Base-by-base conservation (phyloP, 30 jellyfish, hydroid and myxozoan genomes). In the Chironex yamaguchii region DNA sequence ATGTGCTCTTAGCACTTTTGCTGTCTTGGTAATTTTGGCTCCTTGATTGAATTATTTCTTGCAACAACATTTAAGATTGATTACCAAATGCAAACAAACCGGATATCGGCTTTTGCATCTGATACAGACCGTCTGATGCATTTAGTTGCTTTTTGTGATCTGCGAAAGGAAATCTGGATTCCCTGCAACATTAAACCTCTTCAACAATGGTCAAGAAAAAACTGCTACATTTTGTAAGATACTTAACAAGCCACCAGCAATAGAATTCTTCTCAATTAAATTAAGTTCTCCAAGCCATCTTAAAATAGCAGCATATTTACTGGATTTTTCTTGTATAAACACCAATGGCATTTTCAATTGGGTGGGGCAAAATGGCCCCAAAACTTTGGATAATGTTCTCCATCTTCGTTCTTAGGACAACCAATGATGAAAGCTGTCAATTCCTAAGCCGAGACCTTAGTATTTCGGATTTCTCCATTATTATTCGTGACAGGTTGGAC, bases 61-160 rank as follows among this genome's bases (percentile, higher is more conserved):
- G 79, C 32, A 22, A 51, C 36, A 4, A n/a, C n/a, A n/a, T n/a
- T n/a, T n/a, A n/a, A n/a, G n/a, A n/a, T n/a, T n/a, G n/a, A n/a
- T n/a, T n/a, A n/a, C n/a, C n/a, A n/a, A n/a, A n/a, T n/a, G n/a
- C n/a, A n/a, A n/a, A n/a, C n/a, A n/a, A n/a, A n/a, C n/a, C n/a
- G n/a, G n/a, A n/a, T n/a, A n/a, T n/a, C n/a, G n/a, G 89, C 79
- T 31, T 58, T 34, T 52, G 26, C 9, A 23, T 53, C 28, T 77
- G n/a, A n/a, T n/a, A n/a, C n/a, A n/a, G 89, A 53, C 89, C 32
- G 89, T 36, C 89, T 71, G 72, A 71, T 71, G 69, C 85, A 71
- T 29, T 33, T 20, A 0, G 49, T 35, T 28, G 34, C 81, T 12
- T 51, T 50, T 77, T 80, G n/a, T 52, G 81, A 52, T 52, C 62